phyloP scores from a whole-genome alignment of 2,797 vertebrate species.

The Cynodonichthys magdalenae region DNA sequence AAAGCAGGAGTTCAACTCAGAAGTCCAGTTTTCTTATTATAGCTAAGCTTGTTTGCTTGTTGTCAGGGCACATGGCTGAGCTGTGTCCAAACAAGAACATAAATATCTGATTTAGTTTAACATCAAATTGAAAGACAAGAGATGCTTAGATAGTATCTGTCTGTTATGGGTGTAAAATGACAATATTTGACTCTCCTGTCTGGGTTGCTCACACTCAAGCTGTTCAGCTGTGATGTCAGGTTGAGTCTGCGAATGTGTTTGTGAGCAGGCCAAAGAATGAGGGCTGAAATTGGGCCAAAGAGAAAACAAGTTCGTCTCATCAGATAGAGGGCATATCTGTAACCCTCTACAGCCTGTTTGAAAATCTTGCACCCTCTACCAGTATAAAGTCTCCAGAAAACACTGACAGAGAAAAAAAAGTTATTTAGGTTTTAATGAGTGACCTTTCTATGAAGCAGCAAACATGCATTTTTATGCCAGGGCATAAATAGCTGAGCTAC shows the following conservation, averaged over 20 bases:
- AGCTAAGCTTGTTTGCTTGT: not conserved
- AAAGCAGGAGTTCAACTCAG: not conserved
- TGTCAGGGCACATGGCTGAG: not conserved
- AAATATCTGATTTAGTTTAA: not conserved
- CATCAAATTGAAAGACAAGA: not conserved
- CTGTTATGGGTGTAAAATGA: constrained; percentile 5
- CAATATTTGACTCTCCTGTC: constrained; percentile 1
- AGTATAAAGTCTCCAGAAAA: constrained; percentile 70
- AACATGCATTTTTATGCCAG: constrained; percentile 82
- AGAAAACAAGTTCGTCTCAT: constrained; percentile 57
- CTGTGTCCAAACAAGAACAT: not conserved
- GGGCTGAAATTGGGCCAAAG: constrained; percentile 22
- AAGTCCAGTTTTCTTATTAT: too few relatives aligned
- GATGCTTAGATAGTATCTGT: not conserved
- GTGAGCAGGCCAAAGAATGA: not conserved
- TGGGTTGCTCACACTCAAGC: not conserved
- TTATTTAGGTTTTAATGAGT: constrained; percentile 81
- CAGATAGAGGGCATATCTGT: constrained; percentile 48
- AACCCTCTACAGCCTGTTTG: constrained; percentile 57
- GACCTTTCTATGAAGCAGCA: constrained; percentile 82
- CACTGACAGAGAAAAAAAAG: constrained; percentile 68
- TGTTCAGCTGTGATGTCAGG: not conserved
- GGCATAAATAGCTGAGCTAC: constrained; percentile 85
- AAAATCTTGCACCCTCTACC: constrained; percentile 66
- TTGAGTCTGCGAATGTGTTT: constrained; percentile 5